Percentiles rank a stretch among this genome's conserved stretches.
These are phyloP conservation scores for Phymatocera aterrima DNA, from an alignment of 2,888 invertebrate species.

Conservation along the genomic window DNA sequence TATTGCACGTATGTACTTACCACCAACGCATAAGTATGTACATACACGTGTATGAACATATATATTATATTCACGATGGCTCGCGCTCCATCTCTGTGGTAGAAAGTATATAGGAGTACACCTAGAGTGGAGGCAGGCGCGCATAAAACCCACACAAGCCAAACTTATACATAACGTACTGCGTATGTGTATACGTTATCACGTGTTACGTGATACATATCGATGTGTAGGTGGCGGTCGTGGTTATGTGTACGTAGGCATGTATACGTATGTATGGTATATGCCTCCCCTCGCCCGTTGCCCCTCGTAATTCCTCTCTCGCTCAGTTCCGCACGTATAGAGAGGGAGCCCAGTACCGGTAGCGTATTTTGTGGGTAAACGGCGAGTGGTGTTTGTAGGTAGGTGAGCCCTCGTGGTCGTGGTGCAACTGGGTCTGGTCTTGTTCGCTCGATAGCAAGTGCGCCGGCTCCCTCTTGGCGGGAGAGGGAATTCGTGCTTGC, in stretches of 20 bases:
- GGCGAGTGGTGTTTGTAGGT: constrained; percentile 7
- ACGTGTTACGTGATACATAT: constrained; percentile 2
- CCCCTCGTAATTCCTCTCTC: background rate
- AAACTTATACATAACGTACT: background rate
- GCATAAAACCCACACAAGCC: background rate
- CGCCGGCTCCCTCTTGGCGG: constrained; percentile 46
- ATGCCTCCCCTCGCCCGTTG: too few relatives aligned
- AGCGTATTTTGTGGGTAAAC: constrained; percentile 5
- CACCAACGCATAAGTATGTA: too few relatives aligned
- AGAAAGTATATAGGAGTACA: constrained; percentile 14
- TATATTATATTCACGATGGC: background rate
- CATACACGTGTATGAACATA: background rate
- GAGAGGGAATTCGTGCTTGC: constrained; percentile 63
- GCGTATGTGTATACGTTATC: background rate
- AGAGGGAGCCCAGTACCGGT: background rate
- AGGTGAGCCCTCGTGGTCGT: constrained; percentile 37
- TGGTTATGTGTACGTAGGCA: background rate
- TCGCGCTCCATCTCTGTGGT: background rate
- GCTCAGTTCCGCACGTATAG: background rate
- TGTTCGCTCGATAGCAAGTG: constrained; percentile 43
- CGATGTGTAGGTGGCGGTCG: background rate
- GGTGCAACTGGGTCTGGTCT: constrained; percentile 45
- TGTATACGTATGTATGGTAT: background rate
- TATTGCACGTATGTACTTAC: too few relatives aligned
- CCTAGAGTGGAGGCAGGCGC: background rate